Evolutionary conservation across 1,140 invertebrate species (phyloP).

Genomic region (Oryzaephilus surinamensis): DNA sequence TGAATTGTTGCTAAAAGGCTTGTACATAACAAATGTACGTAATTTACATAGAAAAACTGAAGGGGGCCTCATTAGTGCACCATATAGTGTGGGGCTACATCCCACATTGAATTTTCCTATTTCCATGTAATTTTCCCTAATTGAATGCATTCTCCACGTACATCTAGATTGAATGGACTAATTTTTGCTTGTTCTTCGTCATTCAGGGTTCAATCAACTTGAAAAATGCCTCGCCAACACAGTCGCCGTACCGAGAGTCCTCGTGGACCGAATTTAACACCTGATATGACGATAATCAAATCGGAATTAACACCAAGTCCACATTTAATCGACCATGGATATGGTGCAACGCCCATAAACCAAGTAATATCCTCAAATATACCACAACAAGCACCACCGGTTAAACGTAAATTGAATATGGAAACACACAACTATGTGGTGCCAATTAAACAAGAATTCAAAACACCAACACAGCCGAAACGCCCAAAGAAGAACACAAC

Average conservation of each 20-base stretch:
- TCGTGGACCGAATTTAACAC: conserved; percentile 23
- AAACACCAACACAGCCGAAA: conserved; percentile 45
- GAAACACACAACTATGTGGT: conserved; percentile 43
- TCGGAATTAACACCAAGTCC: conserved; percentile 43
- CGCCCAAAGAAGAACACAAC: conserved; percentile 40
- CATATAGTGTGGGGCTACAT: no score
- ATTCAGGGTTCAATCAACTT: no score
- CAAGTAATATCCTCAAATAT: conserved; percentile 48
- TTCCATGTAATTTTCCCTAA: not conserved
- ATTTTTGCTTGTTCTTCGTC: no score
- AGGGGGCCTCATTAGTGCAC: no score
- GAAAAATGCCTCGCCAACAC: conserved; percentile 25
- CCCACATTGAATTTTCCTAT: not conserved
- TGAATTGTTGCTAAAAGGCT: no score
- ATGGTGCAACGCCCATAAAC: conserved; percentile 67
- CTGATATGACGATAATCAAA: conserved; percentile 33
- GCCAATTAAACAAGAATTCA: conserved; percentile 48
- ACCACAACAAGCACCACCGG: conserved; percentile 41
- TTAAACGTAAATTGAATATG: conserved; percentile 69
- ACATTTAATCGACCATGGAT: conserved; percentile 74
- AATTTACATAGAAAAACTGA: no score
- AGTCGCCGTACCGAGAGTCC: conserved; percentile 24
- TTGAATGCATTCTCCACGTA: not conserved
- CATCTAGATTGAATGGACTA: not conserved
- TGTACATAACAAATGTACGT: no score